Evolutionary conservation across 1,140 invertebrate species (phyloP).

Genomic region (Homalodisca vitripennis): DNA sequence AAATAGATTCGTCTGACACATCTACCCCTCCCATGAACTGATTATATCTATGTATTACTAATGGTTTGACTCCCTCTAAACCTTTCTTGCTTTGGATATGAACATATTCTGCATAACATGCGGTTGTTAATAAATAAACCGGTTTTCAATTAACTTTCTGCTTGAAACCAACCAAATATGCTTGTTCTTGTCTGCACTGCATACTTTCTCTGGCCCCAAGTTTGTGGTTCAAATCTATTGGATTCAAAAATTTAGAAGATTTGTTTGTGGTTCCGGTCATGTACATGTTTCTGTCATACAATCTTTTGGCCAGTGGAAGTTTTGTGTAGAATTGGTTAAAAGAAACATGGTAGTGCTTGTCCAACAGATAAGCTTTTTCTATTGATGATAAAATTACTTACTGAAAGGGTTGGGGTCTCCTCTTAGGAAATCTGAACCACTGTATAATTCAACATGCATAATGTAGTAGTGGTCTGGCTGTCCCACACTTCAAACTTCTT

Average conservation of each 20-base stretch:
- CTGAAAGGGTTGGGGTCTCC: background rate
- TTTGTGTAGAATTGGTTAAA: background rate
- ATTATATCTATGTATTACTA: too few relatives aligned
- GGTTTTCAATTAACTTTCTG: background rate
- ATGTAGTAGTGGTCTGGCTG: background rate
- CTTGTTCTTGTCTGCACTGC: too few relatives aligned
- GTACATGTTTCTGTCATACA: background rate
- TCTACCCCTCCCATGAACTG: too few relatives aligned
- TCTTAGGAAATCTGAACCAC: background rate
- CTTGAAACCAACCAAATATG: background rate
- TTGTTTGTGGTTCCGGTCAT: background rate
- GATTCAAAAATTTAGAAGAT: too few relatives aligned
- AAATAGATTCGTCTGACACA: conserved; percentile 18
- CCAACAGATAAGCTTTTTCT: background rate
- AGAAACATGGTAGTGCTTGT: background rate
- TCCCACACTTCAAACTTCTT: background rate
- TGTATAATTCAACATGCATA: background rate
- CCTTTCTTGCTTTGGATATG: background rate
- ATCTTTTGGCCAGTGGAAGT: background rate
- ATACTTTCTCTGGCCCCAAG: too few relatives aligned
- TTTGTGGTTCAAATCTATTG: background rate
- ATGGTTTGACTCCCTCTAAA: too few relatives aligned
- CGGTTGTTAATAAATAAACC: too few relatives aligned
- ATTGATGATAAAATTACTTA: background rate
- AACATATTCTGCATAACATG: background rate